Base-by-base conservation (phyloP, 2,888 invertebrate species). In the Operophtera brumata region DNA sequence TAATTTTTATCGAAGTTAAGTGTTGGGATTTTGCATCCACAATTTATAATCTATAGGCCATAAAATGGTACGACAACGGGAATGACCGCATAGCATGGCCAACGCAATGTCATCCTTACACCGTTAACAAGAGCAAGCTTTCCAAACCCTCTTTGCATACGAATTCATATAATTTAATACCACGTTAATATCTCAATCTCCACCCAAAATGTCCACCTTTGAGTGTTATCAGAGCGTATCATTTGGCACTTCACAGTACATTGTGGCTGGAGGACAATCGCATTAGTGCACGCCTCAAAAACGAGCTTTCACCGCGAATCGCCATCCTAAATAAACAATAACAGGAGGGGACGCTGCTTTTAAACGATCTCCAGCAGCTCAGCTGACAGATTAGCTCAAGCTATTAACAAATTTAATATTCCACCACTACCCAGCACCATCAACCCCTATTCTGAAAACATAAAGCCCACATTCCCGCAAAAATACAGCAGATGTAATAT, bases 291-390 rank as follows among this genome's bases (percentile, higher is more conserved):
- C 80, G 86, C 86, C 81, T 87, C 88, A 84, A 84, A 88, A 86
- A 84, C 80, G 76, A 73, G 80, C 80, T 84, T 84, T 79, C 75
- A 80, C 86, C 80, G 76, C 84, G 80, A 84, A 84, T 84, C 77
- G 80, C 79, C 81, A 80, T 86, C 89, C 89, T 89, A 90, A 89
- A 89, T 85, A 90, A 89, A 90, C 89, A 90, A 89, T 88, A 87
- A 86, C 83, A 84, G 75, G 61, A 76, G 67, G 78, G 84, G 85
- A 83, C 82, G 77, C 73, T 75, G 86, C 88, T 88, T 88, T 88
- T 84, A 86, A 86, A 85, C 85, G 86, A 85, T 86, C 85, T 87
- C 80, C 77, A 79, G 76, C 73, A 81, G 81, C 84, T 88, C 86
- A 86, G 86, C 88, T 88, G 85, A 84, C 85, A 87, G 89, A 90